Percentiles rank a stretch among this genome's conserved stretches.
Conservation (phyloP, 2,888 invertebrate genomes). For the Campopleginae sp. region DNA sequence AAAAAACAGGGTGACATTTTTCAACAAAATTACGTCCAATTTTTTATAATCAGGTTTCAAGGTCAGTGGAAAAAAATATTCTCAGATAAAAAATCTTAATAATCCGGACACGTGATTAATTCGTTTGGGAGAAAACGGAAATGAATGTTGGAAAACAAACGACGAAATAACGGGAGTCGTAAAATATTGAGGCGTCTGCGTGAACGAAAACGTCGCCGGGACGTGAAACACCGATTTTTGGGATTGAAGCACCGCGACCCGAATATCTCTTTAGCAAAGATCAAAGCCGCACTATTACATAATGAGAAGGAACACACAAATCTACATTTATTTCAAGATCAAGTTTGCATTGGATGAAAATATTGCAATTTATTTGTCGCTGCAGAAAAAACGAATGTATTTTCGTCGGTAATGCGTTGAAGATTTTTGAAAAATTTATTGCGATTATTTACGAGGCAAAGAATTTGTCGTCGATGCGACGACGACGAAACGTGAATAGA, state of each 20-base stretch:
- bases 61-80: not conserved
- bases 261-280: not conserved
- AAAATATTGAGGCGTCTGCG: not conserved
- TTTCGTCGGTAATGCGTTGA: not conserved
- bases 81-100: not conserved
- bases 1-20: too few relatives aligned
- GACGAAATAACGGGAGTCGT: not conserved
- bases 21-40: too few relatives aligned
- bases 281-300: not conserved
- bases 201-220: not conserved
- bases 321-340: conserved; percentile 3
- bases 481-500: conserved; percentile 48
- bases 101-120: not conserved
- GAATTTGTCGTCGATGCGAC: conserved; percentile 33
- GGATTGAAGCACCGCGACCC: not conserved
- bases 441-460: conserved; percentile 32
- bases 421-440: not conserved
- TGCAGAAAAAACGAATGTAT: conserved; percentile 16
- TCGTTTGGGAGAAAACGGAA: not conserved
- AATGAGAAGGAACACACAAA: conserved; percentile 1
- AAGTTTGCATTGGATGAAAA: conserved; percentile 1
- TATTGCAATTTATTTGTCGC: not conserved
- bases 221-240: not conserved
- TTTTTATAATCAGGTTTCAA: not conserved
- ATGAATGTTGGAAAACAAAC: not conserved